These are phyloP conservation scores for Drosophila picticornis DNA, from an alignment of 2,888 invertebrate genomes.

Conservation along the genomic window DNA sequence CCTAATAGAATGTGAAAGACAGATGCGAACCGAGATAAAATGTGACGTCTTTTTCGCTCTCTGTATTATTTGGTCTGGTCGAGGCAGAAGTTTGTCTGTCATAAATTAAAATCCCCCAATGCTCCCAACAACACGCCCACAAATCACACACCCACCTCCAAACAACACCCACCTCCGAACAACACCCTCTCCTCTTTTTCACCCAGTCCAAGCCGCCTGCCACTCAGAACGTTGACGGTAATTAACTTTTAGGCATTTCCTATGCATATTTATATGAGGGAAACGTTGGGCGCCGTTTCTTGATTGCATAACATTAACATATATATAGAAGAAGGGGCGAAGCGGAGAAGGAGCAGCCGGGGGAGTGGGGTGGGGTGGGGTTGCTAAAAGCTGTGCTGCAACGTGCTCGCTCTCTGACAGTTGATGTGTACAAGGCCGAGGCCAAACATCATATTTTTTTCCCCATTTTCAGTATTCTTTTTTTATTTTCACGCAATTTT, in stretches of 20 bases:
- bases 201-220: conserved; percentile 45
- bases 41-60: conserved; percentile 31
- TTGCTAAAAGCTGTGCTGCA: conserved; percentile 7
- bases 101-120: conserved; percentile 74
- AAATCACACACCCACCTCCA: conserved; percentile 13
- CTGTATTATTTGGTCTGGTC: conserved; percentile 43
- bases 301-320: conserved; percentile 73
- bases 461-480: conserved; percentile 8
- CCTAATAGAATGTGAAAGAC: neutral
- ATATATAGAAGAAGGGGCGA: conserved; percentile 18
- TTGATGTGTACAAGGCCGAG: conserved; percentile 66
- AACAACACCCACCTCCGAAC: neutral
- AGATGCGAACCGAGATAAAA: conserved; percentile 1
- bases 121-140: conserved; percentile 65
- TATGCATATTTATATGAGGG: conserved; percentile 74
- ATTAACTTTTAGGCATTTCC: conserved; percentile 81
- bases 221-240: conserved; percentile 78
- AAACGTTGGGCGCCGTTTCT: conserved; percentile 25
- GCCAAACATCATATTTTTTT: conserved; percentile 8
- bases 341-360: neutral
- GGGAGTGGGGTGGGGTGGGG: neutral
- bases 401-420: conserved; percentile 40
- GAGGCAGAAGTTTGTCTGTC: conserved; percentile 72
- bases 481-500: conserved; percentile 1
- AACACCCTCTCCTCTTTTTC: neutral